Evolutionary conservation across 1,140 invertebrate species (phyloP).

Genomic region (Tetranychus cinnabarinus): DNA sequence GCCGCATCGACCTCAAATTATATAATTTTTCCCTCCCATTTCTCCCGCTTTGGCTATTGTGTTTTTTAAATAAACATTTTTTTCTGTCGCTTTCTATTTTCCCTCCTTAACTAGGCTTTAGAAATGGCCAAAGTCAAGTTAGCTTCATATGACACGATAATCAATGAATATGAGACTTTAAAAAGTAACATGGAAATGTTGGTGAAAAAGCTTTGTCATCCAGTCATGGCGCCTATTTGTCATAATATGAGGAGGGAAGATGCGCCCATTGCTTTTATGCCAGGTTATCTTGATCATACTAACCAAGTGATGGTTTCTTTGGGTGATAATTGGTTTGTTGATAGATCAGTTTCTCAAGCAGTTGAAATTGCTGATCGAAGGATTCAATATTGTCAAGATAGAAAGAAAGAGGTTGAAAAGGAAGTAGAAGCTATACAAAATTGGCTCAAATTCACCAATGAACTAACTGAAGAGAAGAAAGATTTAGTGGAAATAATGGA

Average conservation of each 20-base stretch:
- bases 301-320: constrained; percentile 41
- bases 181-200: not conserved
- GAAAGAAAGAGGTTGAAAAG: constrained; percentile 23
- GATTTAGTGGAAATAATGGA: constrained; percentile 23
- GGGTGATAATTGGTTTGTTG: constrained; percentile 44
- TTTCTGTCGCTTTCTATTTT: constrained; percentile 20
- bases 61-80: too few species aligned
- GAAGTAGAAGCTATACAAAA: constrained; percentile 25
- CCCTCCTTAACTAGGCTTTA: constrained; percentile 26
- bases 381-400: constrained; percentile 24
- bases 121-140: not conserved
- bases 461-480: constrained; percentile 15
- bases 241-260: not conserved
- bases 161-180: not conserved
- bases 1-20: too few species aligned
- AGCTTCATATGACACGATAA: not conserved
- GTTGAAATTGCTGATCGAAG: constrained; percentile 33
- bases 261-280: constrained; percentile 33
- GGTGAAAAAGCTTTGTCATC: not conserved
- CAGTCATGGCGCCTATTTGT: not conserved
- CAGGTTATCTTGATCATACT: constrained; percentile 39
- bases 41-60: too few species aligned
- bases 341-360: constrained; percentile 37
- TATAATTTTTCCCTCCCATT: too few species aligned
- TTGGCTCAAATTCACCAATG: constrained; percentile 20